Conservation (phyloP, 2,797 vertebrate species). For the Capromys pilorides region DNA sequence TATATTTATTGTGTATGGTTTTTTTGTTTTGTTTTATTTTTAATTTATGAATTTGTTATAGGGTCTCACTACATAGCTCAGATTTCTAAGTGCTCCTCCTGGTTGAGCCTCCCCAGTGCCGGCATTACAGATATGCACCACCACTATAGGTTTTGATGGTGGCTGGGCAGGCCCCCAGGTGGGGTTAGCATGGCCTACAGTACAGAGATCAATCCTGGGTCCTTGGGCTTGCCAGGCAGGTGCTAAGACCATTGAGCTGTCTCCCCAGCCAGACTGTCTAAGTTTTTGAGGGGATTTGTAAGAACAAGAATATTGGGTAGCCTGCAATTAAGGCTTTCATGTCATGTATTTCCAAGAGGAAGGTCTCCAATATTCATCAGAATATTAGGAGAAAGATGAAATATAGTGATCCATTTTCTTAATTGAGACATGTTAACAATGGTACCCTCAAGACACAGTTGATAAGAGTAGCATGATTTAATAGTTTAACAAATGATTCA, state of each 20-base stretch:
- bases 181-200: too few species aligned
- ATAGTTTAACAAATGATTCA: conserved; percentile 45
- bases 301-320: not conserved
- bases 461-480: not conserved
- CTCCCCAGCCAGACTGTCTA: not conserved
- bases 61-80: too few species aligned
- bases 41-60: too few species aligned
- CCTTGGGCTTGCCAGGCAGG: too few species aligned
- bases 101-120: too few species aligned
- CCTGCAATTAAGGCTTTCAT: not conserved
- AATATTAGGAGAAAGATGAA: not conserved
- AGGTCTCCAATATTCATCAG: not conserved
- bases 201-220: too few species aligned
- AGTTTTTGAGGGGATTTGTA: conserved; percentile 17
- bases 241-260: too few species aligned
- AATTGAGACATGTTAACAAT: not conserved
- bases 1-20: not conserved
- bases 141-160: too few species aligned
- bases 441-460: not conserved
- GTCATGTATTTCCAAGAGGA: not conserved
- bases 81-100: too few species aligned
- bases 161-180: too few species aligned
- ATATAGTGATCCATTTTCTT: conserved; percentile 1
- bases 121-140: too few species aligned
- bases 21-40: too few species aligned